Conservation (phyloP, 2,113 vertebrate species). For the Emberiza fucata region DNA sequence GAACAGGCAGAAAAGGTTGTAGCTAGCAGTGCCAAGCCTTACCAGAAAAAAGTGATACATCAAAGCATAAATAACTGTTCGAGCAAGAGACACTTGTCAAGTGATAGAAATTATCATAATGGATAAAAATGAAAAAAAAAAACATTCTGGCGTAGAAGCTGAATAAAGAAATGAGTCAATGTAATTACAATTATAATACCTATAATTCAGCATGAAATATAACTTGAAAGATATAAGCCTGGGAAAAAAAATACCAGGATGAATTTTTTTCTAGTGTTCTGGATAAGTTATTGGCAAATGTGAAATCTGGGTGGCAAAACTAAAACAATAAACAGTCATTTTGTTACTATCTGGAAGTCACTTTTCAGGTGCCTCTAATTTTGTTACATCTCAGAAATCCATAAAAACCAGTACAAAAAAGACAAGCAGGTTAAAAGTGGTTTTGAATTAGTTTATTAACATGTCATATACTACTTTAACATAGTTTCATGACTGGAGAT, state of each 20-base stretch:
- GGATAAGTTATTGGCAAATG: not conserved
- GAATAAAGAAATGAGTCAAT: not conserved
- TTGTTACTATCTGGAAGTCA: not conserved
- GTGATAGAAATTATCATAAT: not conserved
- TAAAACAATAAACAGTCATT: not conserved
- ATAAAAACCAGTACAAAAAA: not conserved
- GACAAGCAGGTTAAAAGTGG: not conserved
- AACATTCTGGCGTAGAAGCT: not conserved
- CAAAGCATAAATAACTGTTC: not conserved
- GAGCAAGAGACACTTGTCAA: not conserved
- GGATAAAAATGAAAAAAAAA: not conserved
- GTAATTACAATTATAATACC: not conserved
- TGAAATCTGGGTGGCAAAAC: not conserved
- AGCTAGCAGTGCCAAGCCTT: not conserved
- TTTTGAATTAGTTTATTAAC: not conserved
- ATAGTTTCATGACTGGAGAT: not conserved
- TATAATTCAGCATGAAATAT: not conserved
- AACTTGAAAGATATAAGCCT: not conserved
- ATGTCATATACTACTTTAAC: not conserved
- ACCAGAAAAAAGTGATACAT: not conserved
- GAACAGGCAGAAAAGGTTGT: not conserved
- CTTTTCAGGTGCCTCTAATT: not conserved
- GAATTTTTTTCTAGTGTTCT: not conserved
- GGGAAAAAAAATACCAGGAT: not conserved
- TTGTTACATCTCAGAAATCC: not conserved